These are phyloP conservation scores for Drosophila hamatofila DNA, from an alignment of 2,888 invertebrate genomes.

Conservation along the genomic window DNA sequence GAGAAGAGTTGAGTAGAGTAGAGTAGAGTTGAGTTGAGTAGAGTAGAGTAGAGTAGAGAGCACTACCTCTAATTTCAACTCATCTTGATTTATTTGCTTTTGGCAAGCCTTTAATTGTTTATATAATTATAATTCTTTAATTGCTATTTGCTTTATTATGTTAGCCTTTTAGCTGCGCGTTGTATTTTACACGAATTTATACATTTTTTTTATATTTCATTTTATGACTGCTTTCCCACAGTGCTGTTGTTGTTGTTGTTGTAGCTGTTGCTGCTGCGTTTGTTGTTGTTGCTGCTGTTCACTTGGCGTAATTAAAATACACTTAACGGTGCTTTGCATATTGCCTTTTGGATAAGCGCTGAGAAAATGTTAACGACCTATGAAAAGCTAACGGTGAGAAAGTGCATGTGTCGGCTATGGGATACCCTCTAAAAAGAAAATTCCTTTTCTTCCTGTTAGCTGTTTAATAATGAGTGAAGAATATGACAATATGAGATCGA, in stretches of 20 bases:
- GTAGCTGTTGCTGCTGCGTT: neutral
- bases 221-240: constrained; percentile 37
- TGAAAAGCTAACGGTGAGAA: constrained; percentile 34
- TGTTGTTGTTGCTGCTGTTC: constrained; percentile 10
- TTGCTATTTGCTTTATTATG: constrained; percentile 46
- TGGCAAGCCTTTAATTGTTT: constrained; percentile 7
- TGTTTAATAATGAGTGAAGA: too few relatives aligned
- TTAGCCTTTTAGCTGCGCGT: constrained; percentile 32
- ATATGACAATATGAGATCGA: too few relatives aligned
- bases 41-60: neutral
- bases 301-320: constrained; percentile 64
- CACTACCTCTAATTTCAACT: neutral
- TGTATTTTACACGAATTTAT: constrained; percentile 31
- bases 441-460: too few relatives aligned
- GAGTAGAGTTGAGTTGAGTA: too few relatives aligned
- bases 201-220: neutral
- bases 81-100: constrained; percentile 11
- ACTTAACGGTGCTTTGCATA: constrained; percentile 72
- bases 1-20: too few relatives aligned
- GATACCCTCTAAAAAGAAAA: constrained; percentile 4
- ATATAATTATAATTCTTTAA: constrained; percentile 47
- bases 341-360: constrained; percentile 34
- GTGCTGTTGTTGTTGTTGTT: constrained; percentile 4
- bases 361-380: constrained; percentile 63
- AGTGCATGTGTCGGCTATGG: neutral